phyloP scores from a whole-genome alignment of 2,888 invertebrate species.

The Drosophila imparisetae region DNA sequence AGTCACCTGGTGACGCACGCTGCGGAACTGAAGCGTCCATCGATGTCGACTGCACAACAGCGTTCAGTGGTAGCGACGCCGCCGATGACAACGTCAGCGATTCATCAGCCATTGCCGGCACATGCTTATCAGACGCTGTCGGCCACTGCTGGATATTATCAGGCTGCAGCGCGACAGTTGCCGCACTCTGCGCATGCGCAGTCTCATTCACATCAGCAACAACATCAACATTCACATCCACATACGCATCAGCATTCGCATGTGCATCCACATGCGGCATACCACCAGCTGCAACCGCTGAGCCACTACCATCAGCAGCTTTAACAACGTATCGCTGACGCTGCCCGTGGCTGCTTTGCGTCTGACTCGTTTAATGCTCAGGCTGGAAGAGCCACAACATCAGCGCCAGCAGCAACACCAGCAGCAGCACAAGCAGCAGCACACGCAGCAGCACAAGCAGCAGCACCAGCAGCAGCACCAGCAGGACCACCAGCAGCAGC shows the following conservation, averaged over 20 bases:
- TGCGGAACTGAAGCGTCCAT: conserved; percentile 33
- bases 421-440: not conserved
- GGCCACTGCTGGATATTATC: conserved; percentile 42
- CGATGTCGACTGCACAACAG: conserved; percentile 47
- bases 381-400: conserved; percentile 6
- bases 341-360: conserved; percentile 43
- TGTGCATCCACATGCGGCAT: conserved; percentile 36
- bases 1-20: conserved; percentile 35
- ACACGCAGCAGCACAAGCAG: too few species aligned
- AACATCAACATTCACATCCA: conserved; percentile 35
- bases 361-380: conserved; percentile 33
- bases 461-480: conserved; percentile 1
- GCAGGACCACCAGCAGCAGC: not conserved
- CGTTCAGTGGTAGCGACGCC: conserved; percentile 31
- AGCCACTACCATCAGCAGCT: conserved; percentile 77
- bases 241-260: conserved; percentile 47
- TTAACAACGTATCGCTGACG: conserved; percentile 68
- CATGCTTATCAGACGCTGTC: conserved; percentile 60
- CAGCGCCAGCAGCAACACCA: not conserved
- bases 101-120: conserved; percentile 25
- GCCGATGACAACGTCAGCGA: conserved; percentile 15
- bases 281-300: conserved; percentile 63
- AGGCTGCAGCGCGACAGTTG: conserved; percentile 35
- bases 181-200: conserved; percentile 48
- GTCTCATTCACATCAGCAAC: conserved; percentile 36